These are phyloP conservation scores for Rhynchopsitta pachyrhyncha DNA, from an alignment of 2,113 vertebrate genomes.

Conservation along the genomic window DNA sequence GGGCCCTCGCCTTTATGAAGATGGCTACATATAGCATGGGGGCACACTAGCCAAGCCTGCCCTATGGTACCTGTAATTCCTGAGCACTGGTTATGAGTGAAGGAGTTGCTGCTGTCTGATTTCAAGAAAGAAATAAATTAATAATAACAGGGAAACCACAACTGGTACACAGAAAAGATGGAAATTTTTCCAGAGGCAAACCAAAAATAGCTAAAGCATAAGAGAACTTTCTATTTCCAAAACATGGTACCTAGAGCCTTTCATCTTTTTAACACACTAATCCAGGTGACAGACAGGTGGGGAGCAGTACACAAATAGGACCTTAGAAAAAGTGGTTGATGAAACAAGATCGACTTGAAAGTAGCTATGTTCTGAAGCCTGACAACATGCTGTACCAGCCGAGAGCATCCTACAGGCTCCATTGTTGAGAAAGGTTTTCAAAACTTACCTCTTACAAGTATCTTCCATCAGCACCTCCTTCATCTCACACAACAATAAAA, in stretches of 20 bases:
- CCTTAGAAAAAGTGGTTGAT: neutral
- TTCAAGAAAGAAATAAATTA: neutral
- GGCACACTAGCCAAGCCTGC: neutral
- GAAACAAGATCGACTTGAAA: neutral
- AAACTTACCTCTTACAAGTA: neutral
- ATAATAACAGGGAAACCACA: neutral
- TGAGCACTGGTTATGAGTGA: neutral
- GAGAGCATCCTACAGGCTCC: neutral
- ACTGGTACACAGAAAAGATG: neutral
- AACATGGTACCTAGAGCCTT: neutral
- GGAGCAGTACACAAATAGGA: neutral
- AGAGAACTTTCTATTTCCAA: neutral
- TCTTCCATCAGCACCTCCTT: neutral
- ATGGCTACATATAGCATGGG: neutral
- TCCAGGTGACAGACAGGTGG: neutral
- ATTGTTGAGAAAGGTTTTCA: neutral
- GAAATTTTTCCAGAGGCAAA: neutral
- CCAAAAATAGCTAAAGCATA: neutral
- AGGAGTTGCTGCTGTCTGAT: neutral
- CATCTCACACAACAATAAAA: neutral
- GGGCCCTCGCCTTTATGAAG: neutral
- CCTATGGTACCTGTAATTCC: neutral
- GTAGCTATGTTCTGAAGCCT: neutral
- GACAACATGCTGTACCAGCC: neutral
- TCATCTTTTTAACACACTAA: neutral